Conservation (phyloP, 1,140 invertebrate species). For the Anoplolepis gracilipes region DNA sequence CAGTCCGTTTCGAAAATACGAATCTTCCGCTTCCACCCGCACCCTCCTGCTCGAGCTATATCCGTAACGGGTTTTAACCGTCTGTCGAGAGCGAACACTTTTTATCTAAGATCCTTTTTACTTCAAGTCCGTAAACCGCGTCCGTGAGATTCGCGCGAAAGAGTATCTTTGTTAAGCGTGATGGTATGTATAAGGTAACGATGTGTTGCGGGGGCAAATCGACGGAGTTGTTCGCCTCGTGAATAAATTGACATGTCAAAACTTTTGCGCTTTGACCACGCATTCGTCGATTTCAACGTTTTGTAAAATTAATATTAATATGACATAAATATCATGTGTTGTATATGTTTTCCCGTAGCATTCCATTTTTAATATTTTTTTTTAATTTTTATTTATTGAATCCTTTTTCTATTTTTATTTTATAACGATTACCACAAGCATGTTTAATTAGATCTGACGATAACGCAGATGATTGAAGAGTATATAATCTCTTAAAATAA, state of each 20-base stretch:
- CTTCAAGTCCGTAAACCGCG: constrained; percentile 37
- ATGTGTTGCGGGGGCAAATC: not conserved
- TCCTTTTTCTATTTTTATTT: not conserved
- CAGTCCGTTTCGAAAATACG: constrained; percentile 74
- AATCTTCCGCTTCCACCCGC: constrained; percentile 62
- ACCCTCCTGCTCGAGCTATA: constrained; percentile 70
- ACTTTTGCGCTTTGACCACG: not conserved
- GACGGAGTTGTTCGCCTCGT: not conserved
- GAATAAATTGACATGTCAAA: constrained; percentile 23
- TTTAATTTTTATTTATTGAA: not conserved
- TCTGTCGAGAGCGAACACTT: constrained; percentile 68
- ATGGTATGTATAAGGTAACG: constrained; percentile 47
- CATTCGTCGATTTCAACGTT: too few species aligned
- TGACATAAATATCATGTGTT: too few species aligned
- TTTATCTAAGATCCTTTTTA: constrained; percentile 69
- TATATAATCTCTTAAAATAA: constrained; percentile 19
- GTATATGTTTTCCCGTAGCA: not conserved
- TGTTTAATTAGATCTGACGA: not conserved
- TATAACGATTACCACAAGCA: not conserved
- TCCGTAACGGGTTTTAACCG: constrained; percentile 74
- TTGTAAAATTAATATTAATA: too few species aligned
- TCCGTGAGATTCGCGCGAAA: constrained; percentile 36
- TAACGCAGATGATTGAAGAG: not conserved
- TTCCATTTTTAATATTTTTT: not conserved
- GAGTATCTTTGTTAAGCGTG: not conserved